Base-by-base conservation (phyloP, 2,797 vertebrate genomes). In the Cichlasoma orientale region DNA sequence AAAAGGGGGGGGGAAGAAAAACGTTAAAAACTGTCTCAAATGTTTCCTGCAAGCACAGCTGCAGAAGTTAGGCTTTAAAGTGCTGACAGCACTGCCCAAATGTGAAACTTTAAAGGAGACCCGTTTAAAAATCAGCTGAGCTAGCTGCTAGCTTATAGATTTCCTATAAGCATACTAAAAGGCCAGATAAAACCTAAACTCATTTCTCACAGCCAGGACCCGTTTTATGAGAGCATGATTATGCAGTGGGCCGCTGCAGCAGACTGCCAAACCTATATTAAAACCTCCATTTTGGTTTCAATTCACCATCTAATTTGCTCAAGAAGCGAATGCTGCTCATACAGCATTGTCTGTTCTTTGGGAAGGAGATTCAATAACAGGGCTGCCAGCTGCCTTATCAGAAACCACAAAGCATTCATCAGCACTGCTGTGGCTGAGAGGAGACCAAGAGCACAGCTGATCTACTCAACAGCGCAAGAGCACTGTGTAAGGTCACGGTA, bases 131-230 rank as follows among this genome's bases (percentile, higher is more conserved):
- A 90, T 88, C 59, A 82, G 86, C 84, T 79, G 76, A 73, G 68
- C 66, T 38, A 55, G 88, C 79, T 74, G 56, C 16, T 73, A 41
- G 56, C 41, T 75, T 86, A 90, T 86, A 84, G 81, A 91, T 92
- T 91, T 89, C 84, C 79, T 70, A 82, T 80, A 83, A 78, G n/a
- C 47, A 59, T 31, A 66, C 73, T 21, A 76, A 75, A 38, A 74
- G 58, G 33, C 31, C 16, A 80, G 84, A 86, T 61, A 69, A 74
- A 82, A 88, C 75, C 56, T 58, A 27, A 38, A 77, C 58, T 73
- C 70, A 82, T 85, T 83, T 82, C 77, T 82, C 71, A 68, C 56
- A 83, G 86, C 68, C 57, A 66, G 71, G n/a, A 77, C 47, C 78
- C 41, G 47, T 78, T 82, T 85, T 77, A 86, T 33, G 74, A 72